Conservation (phyloP, 2,113 vertebrate genomes). For the Cyanoliseus patagonus region DNA sequence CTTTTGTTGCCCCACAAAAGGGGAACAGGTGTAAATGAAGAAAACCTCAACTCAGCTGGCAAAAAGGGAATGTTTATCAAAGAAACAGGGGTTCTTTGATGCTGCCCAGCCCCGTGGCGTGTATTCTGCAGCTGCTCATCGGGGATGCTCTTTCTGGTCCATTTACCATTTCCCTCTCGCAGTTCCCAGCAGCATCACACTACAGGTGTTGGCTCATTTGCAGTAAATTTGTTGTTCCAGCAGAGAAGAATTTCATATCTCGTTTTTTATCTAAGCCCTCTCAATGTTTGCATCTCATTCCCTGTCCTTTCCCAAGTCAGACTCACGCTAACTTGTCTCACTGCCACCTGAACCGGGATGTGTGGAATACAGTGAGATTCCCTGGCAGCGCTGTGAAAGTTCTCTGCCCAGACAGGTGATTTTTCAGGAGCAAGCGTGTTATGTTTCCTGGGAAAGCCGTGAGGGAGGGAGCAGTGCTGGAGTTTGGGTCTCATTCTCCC, state of each 20-base stretch:
- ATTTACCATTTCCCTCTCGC: not conserved
- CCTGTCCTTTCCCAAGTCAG: not conserved
- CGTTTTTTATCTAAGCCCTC: not conserved
- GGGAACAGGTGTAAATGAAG: not conserved
- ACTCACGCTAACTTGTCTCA: not conserved
- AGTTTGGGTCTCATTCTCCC: not conserved
- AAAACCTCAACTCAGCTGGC: not conserved
- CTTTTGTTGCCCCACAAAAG: not conserved
- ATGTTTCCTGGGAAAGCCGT: not conserved
- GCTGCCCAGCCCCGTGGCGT: accelerated
- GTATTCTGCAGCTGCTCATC: not conserved
- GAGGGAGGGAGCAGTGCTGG: not conserved
- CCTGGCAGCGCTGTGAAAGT: not conserved
- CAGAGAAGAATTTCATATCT: not conserved
- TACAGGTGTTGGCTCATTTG: not conserved
- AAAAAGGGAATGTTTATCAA: not conserved
- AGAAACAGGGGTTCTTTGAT: not conserved
- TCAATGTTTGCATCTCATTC: not conserved
- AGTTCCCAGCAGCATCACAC: not conserved
- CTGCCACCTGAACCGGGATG: not conserved
- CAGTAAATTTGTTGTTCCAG: not conserved
- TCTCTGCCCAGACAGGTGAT: not conserved
- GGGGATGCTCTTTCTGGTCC: not conserved
- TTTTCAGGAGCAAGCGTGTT: accelerated
- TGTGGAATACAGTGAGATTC: not conserved